phyloP scores from a whole-genome alignment of 2,888 invertebrate species.

The Rhamnusium bicolor region DNA sequence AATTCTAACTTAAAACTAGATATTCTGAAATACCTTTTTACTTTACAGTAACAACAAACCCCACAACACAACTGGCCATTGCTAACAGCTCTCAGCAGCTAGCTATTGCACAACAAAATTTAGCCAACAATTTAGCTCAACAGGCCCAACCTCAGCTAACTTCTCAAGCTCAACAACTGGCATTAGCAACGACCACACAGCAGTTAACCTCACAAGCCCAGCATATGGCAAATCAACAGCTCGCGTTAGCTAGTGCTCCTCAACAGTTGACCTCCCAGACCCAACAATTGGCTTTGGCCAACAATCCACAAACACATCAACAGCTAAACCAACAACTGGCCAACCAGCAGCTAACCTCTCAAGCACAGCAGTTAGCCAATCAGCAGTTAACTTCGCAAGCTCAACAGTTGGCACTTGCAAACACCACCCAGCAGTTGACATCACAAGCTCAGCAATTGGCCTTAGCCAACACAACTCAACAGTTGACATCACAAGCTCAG shows the following conservation, averaged over 20 bases:
- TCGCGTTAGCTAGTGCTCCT: conserved; percentile 56
- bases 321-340: conserved; percentile 59
- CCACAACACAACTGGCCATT: conserved; percentile 66
- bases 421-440: conserved; percentile 57
- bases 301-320: conserved; percentile 53
- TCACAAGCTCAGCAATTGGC: conserved; percentile 61
- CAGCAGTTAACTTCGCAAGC: conserved; percentile 62
- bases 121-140: conserved; percentile 66
- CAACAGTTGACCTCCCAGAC: conserved; percentile 59
- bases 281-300: conserved; percentile 53
- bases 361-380: conserved; percentile 63
- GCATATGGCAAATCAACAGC: conserved; percentile 64
- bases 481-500: conserved; percentile 64
- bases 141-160: conserved; percentile 64
- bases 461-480: conserved; percentile 62
- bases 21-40: too few relatives aligned
- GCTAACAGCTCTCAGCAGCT: conserved; percentile 68
- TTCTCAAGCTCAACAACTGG: conserved; percentile 67
- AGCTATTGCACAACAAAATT: conserved; percentile 68
- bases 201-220: conserved; percentile 65
- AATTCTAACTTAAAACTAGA: too few relatives aligned
- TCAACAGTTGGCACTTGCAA: conserved; percentile 62
- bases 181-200: conserved; percentile 66
- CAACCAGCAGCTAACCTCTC: conserved; percentile 58
- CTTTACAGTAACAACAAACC: conserved; percentile 68